A percentile compares a stretch with the other conserved stretches of the same genome.
phyloP scores from a whole-genome alignment of 1,140 invertebrate species.

The Conopomorpha cramerella region DNA sequence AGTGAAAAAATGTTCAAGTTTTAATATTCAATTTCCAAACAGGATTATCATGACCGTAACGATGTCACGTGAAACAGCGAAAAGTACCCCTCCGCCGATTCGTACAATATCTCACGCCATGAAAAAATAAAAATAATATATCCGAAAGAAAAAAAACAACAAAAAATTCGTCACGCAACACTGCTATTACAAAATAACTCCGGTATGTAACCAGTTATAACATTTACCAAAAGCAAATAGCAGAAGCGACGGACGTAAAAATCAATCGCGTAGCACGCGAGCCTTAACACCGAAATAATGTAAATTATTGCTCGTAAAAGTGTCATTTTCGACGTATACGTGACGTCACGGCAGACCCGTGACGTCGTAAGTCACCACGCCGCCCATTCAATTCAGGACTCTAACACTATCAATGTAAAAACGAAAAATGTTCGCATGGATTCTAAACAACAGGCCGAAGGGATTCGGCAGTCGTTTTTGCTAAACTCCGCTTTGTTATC shows the following conservation, averaged over 20 bases:
- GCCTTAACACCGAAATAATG: slow-evolving; percentile 47
- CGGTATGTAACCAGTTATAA: slow-evolving; percentile 38
- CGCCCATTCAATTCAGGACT: slow-evolving; percentile 10
- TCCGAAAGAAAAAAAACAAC: slow-evolving; percentile 1
- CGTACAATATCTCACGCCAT: slow-evolving; percentile 5
- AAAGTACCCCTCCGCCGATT: not conserved
- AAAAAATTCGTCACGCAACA: slow-evolving; percentile 34
- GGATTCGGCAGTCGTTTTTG: slow-evolving; percentile 21
- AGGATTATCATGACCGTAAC: slow-evolving; percentile 6
- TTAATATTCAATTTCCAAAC: too few relatives aligned
- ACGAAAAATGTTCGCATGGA: slow-evolving; percentile 12
- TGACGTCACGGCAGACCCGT: slow-evolving; percentile 29
- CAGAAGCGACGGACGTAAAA: slow-evolving; percentile 44
- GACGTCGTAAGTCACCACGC: slow-evolving; percentile 3
- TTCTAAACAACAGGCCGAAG: slow-evolving; percentile 2
- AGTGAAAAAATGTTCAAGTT: too few relatives aligned
- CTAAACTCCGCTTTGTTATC: slow-evolving; percentile 35
- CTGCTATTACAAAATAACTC: slow-evolving; percentile 48
- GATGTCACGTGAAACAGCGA: too few relatives aligned
- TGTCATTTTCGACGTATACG: slow-evolving; percentile 48
- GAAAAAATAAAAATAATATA: slow-evolving; percentile 12
- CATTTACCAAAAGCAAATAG: slow-evolving; percentile 46
- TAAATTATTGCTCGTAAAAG: slow-evolving; percentile 57
- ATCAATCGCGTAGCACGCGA: slow-evolving; percentile 54
- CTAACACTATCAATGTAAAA: slow-evolving; percentile 10